A percentile compares a stretch with the other conserved stretches of the same genome.
Evolutionary conservation across 2,888 invertebrate genomes (phyloP).

Genomic region (Philereme transversata): DNA sequence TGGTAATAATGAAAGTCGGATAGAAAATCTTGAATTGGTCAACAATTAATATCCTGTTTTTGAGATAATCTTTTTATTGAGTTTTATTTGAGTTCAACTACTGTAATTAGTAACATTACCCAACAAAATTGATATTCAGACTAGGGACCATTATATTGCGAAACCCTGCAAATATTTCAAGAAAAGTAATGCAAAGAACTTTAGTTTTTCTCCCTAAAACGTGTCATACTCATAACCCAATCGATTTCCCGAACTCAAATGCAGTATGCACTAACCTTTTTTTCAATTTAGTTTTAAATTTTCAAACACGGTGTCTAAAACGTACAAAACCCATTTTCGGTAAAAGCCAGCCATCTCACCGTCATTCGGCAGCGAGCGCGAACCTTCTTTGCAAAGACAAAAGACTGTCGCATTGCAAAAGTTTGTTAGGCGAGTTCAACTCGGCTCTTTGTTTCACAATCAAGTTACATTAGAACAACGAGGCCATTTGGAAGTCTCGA

Average conservation of each 20-base stretch:
- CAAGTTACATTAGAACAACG: conserved; percentile 68
- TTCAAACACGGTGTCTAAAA: conserved; percentile 6
- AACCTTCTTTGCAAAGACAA: conserved; percentile 65
- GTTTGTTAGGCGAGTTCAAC: conserved; percentile 56
- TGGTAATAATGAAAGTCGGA: too few species aligned
- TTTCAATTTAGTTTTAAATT: conserved; percentile 14
- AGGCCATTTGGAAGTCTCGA: conserved; percentile 54
- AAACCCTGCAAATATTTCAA: neutral
- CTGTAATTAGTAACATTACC: too few species aligned
- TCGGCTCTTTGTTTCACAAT: conserved; percentile 69
- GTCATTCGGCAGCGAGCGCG: conserved; percentile 44
- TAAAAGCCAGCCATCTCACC: conserved; percentile 20
- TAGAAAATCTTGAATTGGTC: too few species aligned
- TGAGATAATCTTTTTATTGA: too few species aligned
- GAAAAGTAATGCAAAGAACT: neutral
- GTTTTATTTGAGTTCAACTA: too few species aligned
- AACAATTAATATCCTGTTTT: too few species aligned
- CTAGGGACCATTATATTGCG: too few species aligned
- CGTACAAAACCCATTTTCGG: conserved; percentile 12
- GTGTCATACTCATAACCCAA: conserved; percentile 1
- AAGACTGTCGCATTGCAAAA: conserved; percentile 67
- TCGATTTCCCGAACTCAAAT: conserved; percentile 1
- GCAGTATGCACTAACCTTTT: conserved; percentile 11
- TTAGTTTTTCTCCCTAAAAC: neutral
- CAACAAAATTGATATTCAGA: too few species aligned